Conservation (phyloP, 2,888 invertebrate species). For the Drosophila neotestacea region DNA sequence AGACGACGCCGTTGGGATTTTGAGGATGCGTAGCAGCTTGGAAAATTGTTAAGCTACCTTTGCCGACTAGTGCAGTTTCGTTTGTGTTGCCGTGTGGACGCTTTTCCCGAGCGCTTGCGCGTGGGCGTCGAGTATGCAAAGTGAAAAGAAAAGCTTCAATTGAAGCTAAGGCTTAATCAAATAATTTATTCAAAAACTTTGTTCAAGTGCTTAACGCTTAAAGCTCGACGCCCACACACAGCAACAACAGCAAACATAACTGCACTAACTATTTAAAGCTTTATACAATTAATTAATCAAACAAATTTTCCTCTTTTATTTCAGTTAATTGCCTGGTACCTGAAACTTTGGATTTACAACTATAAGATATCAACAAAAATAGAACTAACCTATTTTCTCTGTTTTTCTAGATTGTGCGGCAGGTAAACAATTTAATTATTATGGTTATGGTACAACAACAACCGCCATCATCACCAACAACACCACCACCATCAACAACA, state of each 20-base stretch:
- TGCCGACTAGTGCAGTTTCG: slow-evolving; percentile 79
- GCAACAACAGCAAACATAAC: slow-evolving; percentile 11
- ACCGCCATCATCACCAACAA: slow-evolving; percentile 26
- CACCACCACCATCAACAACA: slow-evolving; percentile 22
- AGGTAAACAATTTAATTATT: slow-evolving; percentile 39
- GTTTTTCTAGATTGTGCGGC: slow-evolving; percentile 48
- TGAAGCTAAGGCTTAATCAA: slow-evolving; percentile 1
- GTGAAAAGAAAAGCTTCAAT: slow-evolving; percentile 25
- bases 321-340: not conserved
- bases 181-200: not conserved
- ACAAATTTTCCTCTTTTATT: not conserved
- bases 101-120: slow-evolving; percentile 65
- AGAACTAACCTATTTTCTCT: slow-evolving; percentile 56
- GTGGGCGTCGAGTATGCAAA: slow-evolving; percentile 40
- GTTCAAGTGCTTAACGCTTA: slow-evolving; percentile 2
- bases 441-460: slow-evolving; percentile 47
- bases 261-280: slow-evolving; percentile 13
- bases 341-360: slow-evolving; percentile 6
- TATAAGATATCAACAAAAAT: slow-evolving; percentile 6
- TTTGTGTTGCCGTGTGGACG: slow-evolving; percentile 80
- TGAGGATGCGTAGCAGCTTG: slow-evolving; percentile 63
- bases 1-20: slow-evolving; percentile 47
- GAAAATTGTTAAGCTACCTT: slow-evolving; percentile 65
- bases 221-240: slow-evolving; percentile 15
- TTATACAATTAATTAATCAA: slow-evolving; percentile 3